Evolutionary conservation across 2,113 vertebrate genomes (phyloP).

Genomic region (Xenus cinereus): DNA sequence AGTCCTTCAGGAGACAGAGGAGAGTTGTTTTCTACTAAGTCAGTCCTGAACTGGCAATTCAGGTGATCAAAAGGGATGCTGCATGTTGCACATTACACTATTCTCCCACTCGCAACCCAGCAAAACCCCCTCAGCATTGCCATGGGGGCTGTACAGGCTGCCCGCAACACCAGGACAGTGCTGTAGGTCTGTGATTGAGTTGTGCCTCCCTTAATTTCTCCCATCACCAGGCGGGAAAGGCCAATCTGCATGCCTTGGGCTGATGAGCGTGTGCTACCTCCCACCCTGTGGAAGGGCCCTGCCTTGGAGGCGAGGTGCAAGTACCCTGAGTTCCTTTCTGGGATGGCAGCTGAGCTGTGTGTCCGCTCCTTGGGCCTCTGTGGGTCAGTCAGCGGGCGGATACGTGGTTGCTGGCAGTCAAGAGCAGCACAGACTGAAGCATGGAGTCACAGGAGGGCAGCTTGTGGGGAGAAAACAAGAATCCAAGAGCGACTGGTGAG

Average conservation of each 20-base stretch:
- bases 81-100: background rate
- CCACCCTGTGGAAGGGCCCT: background rate
- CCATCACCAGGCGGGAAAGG: background rate
- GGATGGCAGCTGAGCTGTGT: rapidly evolving
- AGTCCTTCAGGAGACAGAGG: constrained; percentile 15
- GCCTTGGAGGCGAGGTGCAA: rapidly evolving
- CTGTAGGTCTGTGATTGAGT: background rate
- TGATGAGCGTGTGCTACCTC: rapidly evolving
- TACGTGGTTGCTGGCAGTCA: background rate
- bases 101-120: background rate
- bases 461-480: background rate
- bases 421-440: background rate
- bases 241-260: background rate
- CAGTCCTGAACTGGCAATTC: background rate
- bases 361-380: background rate
- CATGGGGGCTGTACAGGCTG: background rate
- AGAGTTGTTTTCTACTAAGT: background rate
- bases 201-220: background rate
- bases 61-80: rapidly evolving
- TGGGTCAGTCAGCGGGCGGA: background rate
- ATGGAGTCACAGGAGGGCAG: background rate
- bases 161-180: rapidly evolving
- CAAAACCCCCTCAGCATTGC: background rate
- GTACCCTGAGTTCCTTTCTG: background rate
- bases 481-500: background rate